Evolutionary conservation across 2,113 vertebrate genomes (phyloP).

Genomic region (Poeciliopsis retropinna): DNA sequence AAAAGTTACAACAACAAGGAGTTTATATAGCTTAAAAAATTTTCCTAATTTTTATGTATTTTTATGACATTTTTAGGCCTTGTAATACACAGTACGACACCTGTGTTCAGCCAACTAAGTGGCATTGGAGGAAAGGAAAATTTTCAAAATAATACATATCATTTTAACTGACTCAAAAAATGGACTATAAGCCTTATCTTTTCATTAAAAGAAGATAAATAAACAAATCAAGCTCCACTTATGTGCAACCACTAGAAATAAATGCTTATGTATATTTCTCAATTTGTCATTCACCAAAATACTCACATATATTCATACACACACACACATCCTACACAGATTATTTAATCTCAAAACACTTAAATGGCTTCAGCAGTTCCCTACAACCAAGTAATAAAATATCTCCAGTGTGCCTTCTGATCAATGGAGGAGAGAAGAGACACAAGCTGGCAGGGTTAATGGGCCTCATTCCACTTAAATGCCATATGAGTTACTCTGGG

Average conservation of each 20-base stretch:
- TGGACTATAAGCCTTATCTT: not conserved
- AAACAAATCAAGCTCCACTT: conserved; percentile 58
- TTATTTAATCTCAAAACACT: conserved; percentile 36
- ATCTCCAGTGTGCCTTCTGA: conserved; percentile 87
- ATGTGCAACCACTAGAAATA: conserved; percentile 79
- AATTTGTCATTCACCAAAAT: conserved; percentile 62
- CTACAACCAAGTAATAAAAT: conserved; percentile 79
- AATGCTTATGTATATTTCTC: conserved; percentile 71
- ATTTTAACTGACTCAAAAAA: not conserved
- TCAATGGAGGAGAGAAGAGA: conserved; percentile 86
- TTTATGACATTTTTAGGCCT: no score
- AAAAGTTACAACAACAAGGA: no score
- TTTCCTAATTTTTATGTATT: no score
- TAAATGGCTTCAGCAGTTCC: conserved; percentile 63
- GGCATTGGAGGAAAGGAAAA: not conserved
- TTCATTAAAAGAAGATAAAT: not conserved
- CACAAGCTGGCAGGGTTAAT: conserved; percentile 87
- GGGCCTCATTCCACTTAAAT: conserved; percentile 85
- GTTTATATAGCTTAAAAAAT: no score
- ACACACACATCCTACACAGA: conserved; percentile 3
- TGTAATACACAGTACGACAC: not conserved
- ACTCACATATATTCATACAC: not conserved
- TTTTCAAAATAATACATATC: not conserved
- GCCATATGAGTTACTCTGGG: conserved; percentile 83
- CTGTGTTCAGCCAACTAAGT: not conserved